Conservation (phyloP, 2,113 vertebrate species). For the Symphodus melops region DNA sequence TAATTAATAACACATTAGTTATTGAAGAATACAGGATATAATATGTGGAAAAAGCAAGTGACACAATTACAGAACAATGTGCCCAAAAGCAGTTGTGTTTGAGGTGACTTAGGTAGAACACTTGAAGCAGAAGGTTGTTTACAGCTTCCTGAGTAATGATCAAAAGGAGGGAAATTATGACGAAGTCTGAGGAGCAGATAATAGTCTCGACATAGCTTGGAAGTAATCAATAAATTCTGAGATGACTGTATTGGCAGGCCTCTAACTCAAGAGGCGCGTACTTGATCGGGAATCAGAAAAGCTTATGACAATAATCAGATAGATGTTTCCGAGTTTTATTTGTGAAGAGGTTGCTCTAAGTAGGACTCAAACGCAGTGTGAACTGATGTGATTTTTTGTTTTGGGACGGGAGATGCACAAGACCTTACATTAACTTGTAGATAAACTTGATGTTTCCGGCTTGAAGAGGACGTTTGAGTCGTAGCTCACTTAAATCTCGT, state of each 20-base stretch:
- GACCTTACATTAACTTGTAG: conserved; percentile 40
- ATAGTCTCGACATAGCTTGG: conserved; percentile 37
- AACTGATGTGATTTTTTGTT: conserved; percentile 13
- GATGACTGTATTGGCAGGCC: conserved; percentile 29
- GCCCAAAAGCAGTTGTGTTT: conserved; percentile 33
- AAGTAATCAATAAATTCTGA: conserved; percentile 52
- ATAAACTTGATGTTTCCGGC: conserved; percentile 22
- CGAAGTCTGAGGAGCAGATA: conserved; percentile 8
- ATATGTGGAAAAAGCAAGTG: conserved; percentile 13
- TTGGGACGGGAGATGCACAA: conserved; percentile 2
- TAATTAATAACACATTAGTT: conserved; percentile 26
- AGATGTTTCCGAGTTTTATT: conserved; percentile 14
- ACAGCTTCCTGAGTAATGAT: conserved; percentile 4
- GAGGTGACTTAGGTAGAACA: conserved; percentile 1
- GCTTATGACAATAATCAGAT: conserved; percentile 28
- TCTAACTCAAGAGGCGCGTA: conserved; percentile 27
- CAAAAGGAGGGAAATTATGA: conserved; percentile 1
- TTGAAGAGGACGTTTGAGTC: conserved; percentile 18
- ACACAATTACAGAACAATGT: conserved; percentile 39
- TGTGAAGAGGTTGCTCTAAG: conserved; percentile 8
- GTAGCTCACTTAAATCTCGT: conserved; percentile 17
- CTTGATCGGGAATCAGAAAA: conserved; percentile 5
- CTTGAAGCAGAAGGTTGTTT: conserved; percentile 6
- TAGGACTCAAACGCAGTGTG: conserved; percentile 6
- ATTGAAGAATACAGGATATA: conserved; percentile 32